These are phyloP conservation scores for Dryococelus australis DNA, from an alignment of 2,888 invertebrate species.

Conservation along the genomic window DNA sequence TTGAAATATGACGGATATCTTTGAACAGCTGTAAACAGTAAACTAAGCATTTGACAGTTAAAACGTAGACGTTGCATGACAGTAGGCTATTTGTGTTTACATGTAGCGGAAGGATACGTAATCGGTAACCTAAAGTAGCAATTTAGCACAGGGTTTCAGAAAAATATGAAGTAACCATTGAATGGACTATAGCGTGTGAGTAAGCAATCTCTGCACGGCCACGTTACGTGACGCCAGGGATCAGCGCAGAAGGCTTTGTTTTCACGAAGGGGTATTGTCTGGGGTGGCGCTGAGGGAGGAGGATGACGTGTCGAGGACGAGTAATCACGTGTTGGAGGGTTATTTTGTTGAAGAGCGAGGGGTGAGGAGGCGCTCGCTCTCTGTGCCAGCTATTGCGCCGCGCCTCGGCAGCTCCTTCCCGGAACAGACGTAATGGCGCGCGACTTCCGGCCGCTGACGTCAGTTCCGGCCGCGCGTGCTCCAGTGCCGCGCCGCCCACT, in stretches of 20 bases:
- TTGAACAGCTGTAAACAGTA: too few relatives aligned
- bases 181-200: not conserved
- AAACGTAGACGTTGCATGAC: too few relatives aligned
- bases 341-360: not conserved
- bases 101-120: too few relatives aligned
- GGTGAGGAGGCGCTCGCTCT: not conserved
- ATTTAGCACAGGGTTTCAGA: too few relatives aligned
- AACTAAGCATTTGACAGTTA: too few relatives aligned
- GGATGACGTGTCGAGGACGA: constrained; percentile 19
- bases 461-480: not conserved
- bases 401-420: constrained; percentile 16
- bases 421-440: constrained; percentile 16
- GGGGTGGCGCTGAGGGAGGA: not conserved
- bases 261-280: constrained; percentile 4
- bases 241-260: constrained; percentile 28
- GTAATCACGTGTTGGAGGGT: not conserved
- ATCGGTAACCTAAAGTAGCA: too few relatives aligned
- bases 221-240: constrained; percentile 18
- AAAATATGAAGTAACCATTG: too few relatives aligned
- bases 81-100: too few relatives aligned
- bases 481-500: constrained; percentile 7
- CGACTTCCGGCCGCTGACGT: constrained; percentile 3
- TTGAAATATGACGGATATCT: too few relatives aligned
- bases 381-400: not conserved
- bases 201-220: constrained; percentile 2